Evolutionary conservation across 2,797 vertebrate species (phyloP).

Genomic region (Fistularia tabacaria): DNA sequence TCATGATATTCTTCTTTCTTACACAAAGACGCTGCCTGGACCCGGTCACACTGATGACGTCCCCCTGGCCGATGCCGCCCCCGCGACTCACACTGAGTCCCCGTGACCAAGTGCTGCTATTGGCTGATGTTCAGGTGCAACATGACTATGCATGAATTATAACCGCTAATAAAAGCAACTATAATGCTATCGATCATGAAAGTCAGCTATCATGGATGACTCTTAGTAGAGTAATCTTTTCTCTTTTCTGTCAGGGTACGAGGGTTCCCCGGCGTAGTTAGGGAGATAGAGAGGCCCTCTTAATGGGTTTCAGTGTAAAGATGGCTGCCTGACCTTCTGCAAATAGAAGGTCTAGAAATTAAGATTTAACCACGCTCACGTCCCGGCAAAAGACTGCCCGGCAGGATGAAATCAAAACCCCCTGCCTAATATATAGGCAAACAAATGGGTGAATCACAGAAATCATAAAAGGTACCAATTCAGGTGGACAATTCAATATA

Average conservation of each 20-base stretch:
- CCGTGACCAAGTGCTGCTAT: conserved; percentile 27
- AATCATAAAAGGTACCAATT: too few species aligned
- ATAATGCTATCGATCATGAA: conserved; percentile 47
- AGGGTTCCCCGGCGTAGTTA: not conserved
- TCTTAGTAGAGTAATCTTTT: conserved; percentile 46
- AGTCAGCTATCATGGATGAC: conserved; percentile 21
- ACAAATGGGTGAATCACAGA: too few species aligned
- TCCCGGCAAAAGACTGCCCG: too few species aligned
- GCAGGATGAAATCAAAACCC: too few species aligned
- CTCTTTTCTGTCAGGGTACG: conserved; percentile 17
- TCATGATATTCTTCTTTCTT: conserved; percentile 39
- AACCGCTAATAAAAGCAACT: conserved; percentile 44
- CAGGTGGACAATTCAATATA: too few species aligned
- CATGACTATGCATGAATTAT: conserved; percentile 48
- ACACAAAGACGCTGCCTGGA: conserved; percentile 35
- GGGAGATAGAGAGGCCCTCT: not conserved
- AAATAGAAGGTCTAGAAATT: conserved; percentile 4
- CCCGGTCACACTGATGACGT: conserved; percentile 23
- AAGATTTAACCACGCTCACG: not conserved
- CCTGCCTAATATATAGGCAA: too few species aligned
- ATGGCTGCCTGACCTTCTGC: conserved; percentile 35
- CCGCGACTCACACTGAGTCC: conserved; percentile 11
- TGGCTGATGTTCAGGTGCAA: conserved; percentile 27
- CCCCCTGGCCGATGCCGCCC: conserved; percentile 20
- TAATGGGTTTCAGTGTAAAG: conserved; percentile 32